Conservation (phyloP, 2,797 vertebrate species). For the Galago senegalensis region DNA sequence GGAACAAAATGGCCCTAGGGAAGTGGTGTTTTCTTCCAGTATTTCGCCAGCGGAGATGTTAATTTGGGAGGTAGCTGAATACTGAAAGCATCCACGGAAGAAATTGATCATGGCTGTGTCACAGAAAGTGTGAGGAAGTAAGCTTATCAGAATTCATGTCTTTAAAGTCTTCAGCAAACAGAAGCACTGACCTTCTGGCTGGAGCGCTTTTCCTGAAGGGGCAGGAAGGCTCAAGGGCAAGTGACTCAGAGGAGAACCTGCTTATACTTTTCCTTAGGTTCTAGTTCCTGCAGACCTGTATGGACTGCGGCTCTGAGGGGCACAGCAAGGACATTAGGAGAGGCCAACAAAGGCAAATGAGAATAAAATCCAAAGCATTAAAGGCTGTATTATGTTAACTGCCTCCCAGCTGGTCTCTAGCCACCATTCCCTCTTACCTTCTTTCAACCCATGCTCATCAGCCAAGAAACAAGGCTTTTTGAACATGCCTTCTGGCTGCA, state of each 20-base stretch:
- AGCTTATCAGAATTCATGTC: slow-evolving; percentile 71
- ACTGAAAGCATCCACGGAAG: slow-evolving; percentile 74
- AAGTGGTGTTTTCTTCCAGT: slow-evolving; percentile 79
- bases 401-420: background rate
- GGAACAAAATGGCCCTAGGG: slow-evolving; percentile 78
- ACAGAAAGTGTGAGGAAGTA: slow-evolving; percentile 83
- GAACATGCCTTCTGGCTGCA: accelerated
- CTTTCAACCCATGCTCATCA: background rate
- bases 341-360: background rate
- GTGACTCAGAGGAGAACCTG: background rate
- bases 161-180: slow-evolving; percentile 67
- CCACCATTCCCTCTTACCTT: background rate
- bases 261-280: slow-evolving; percentile 45
- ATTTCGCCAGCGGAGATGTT: slow-evolving; percentile 61
- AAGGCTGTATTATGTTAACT: background rate
- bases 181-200: slow-evolving; percentile 68
- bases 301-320: background rate
- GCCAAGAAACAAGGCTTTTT: background rate
- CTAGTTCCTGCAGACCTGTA: background rate
- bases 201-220: slow-evolving; percentile 55
- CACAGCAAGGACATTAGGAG: slow-evolving; percentile 9
- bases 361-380: background rate
- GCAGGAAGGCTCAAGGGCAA: slow-evolving; percentile 63
- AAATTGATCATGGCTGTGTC: slow-evolving; percentile 79
- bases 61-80: slow-evolving; percentile 75